Base-by-base conservation (phyloP, 2,888 invertebrate species). In the Prenolepis imparis region DNA sequence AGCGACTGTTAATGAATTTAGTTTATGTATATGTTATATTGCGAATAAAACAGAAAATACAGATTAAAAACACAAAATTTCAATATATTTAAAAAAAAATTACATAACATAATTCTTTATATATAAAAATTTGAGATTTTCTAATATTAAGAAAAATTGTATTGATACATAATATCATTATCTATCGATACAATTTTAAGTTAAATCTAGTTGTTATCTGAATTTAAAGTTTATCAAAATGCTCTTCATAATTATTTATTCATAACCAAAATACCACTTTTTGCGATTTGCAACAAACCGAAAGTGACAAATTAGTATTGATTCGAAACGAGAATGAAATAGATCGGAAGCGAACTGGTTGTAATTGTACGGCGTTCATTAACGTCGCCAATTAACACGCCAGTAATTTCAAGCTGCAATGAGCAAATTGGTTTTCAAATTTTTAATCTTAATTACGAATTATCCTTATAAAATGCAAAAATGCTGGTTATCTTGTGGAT, bases 341-440 rank as follows among this genome's bases (percentile, higher is more conserved):
- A 59, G 70, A 18, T 72, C 24, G 68, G 44, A 74, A 67, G 66
- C 81, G 83, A 83, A 90, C 82, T 67, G 80, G 82, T 82, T 87
- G 82, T 89, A 87, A 89, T 88, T 77, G 82, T 64, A 84, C 83
- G n/a, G 80, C 81, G 84, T 86, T 85, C 88, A 86, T 89, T 90
- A 90, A 52, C 52, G 86, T 55, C 72, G 61, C 85, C 74, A 90
- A 90, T 90, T 90, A 90, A 85, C 90, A 85, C 78, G 82, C 70
- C 68, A 88, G 86, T 90, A 88, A 90, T 90, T 90, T 85, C 83
- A 84, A 83, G 81, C 85, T 74, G 36, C 85, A 78, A 80, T 83
- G 81, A 83, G 84, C 75, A 90, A 86, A 90, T 90, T 90, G 88
- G 67, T 88, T 90, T 88, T 84, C 84, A 89, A 89, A 86, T 90